Conservation (phyloP, 2,113 vertebrate genomes). For the Diadophis punctatus region DNA sequence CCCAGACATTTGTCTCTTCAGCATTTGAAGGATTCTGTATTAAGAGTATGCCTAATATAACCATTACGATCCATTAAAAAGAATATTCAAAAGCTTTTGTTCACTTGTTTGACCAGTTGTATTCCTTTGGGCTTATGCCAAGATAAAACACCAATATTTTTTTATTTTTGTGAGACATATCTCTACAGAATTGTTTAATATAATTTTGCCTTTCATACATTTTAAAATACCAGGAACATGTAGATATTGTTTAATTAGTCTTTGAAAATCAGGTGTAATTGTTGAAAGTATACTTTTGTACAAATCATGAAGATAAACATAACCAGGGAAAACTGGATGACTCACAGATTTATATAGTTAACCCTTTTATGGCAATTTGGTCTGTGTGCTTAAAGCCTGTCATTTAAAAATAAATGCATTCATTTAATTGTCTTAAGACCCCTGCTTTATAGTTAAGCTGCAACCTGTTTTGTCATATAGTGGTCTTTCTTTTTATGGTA, state of each 20-base stretch:
- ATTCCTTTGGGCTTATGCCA: neutral
- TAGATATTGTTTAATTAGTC: neutral
- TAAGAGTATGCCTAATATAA: neutral
- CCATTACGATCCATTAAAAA: neutral
- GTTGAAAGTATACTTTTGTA: neutral
- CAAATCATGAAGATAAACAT: neutral
- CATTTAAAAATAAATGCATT: neutral
- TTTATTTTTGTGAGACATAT: neutral
- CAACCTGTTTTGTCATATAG: neutral
- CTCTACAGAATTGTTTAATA: neutral
- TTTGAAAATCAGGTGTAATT: neutral
- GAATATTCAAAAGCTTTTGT: neutral
- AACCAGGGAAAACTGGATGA: neutral
- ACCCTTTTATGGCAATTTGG: neutral
- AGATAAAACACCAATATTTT: neutral
- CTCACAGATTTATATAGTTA: neutral
- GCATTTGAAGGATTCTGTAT: neutral
- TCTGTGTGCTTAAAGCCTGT: neutral
- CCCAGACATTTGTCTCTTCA: slow-evolving; percentile 8
- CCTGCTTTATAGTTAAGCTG: neutral
- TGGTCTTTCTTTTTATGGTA: neutral
- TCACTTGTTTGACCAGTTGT: neutral
- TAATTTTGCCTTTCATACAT: neutral
- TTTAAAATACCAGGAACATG: neutral
- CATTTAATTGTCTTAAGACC: neutral